A percentile compares a stretch with the other conserved stretches of the same genome.
These are phyloP conservation scores for Engraulis encrasicolus DNA, from an alignment of 2,113 vertebrate genomes.

Conservation along the genomic window DNA sequence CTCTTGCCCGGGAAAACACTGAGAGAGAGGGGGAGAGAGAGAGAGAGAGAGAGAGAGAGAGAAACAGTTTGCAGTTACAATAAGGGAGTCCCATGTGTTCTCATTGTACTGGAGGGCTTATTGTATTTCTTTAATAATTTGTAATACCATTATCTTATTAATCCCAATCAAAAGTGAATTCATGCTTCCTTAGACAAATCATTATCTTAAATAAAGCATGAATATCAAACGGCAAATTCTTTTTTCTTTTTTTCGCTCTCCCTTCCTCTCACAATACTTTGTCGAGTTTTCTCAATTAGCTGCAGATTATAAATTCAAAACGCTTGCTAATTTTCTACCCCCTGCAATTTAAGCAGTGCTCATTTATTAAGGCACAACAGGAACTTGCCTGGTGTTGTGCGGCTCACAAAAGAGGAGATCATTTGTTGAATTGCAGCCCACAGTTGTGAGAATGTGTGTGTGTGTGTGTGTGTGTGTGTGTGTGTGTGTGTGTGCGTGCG, in stretches of 20 bases:
- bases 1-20: constrained; percentile 60
- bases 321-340: constrained; percentile 58
- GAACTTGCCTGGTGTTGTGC: constrained; percentile 54
- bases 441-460: background rate
- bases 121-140: constrained; percentile 59
- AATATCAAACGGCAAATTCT: constrained; percentile 50
- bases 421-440: constrained; percentile 57
- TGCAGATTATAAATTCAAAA: constrained; percentile 67
- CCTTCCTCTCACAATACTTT: too few relatives aligned
- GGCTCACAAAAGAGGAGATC: constrained; percentile 52
- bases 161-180: constrained; percentile 35
- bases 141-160: constrained; percentile 62
- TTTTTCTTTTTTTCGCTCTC: constrained; percentile 41
- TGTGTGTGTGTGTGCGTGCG: constrained; percentile 46
- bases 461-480: constrained; percentile 5
- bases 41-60: constrained; percentile 62
- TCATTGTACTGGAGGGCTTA: constrained; percentile 62
- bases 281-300: constrained; percentile 70
- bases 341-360: constrained; percentile 63
- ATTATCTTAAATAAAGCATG: constrained; percentile 63
- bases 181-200: constrained; percentile 51
- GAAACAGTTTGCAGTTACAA: constrained; percentile 56
- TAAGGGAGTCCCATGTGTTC: constrained; percentile 55
- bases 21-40: constrained; percentile 59
- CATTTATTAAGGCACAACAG: constrained; percentile 61